These are phyloP conservation scores for Sebastiscus tertius DNA, from an alignment of 2,797 vertebrate genomes.

Conservation along the genomic window DNA sequence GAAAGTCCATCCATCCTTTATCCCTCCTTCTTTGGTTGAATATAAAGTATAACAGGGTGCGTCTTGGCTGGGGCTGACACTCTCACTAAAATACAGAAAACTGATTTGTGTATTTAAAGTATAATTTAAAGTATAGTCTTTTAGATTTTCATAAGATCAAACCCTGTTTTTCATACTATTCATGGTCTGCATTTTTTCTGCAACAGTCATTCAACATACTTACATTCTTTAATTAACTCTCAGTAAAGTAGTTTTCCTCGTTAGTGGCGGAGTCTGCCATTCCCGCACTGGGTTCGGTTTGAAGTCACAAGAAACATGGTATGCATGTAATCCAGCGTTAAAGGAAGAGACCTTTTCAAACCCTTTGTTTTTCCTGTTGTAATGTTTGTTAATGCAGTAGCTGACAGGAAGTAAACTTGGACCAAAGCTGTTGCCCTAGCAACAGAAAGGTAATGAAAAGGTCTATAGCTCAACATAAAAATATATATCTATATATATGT, in stretches of 20 bases:
- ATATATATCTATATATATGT: background rate
- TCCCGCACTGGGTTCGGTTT: background rate
- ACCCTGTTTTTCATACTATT: background rate
- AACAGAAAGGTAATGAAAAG: background rate
- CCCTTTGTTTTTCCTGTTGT: no score
- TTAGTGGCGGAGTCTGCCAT: background rate
- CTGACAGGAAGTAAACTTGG: no score
- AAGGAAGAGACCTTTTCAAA: background rate
- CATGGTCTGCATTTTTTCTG: background rate
- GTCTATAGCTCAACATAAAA: background rate
- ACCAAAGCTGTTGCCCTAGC: no score
- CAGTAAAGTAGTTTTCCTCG: background rate
- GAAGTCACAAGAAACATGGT: background rate
- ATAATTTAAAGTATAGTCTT: background rate
- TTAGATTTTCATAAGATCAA: background rate
- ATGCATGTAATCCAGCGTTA: background rate
- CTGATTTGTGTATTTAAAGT: background rate
- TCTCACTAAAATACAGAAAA: accelerated
- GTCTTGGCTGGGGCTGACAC: background rate
- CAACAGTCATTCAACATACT: background rate
- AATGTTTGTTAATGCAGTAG: no score
- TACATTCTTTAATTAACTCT: background rate
- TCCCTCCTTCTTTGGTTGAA: background rate
- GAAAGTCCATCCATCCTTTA: conserved; percentile 11
- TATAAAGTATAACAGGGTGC: background rate